Base-by-base conservation (phyloP, 2,113 vertebrate genomes). In the Sitta europaea region DNA sequence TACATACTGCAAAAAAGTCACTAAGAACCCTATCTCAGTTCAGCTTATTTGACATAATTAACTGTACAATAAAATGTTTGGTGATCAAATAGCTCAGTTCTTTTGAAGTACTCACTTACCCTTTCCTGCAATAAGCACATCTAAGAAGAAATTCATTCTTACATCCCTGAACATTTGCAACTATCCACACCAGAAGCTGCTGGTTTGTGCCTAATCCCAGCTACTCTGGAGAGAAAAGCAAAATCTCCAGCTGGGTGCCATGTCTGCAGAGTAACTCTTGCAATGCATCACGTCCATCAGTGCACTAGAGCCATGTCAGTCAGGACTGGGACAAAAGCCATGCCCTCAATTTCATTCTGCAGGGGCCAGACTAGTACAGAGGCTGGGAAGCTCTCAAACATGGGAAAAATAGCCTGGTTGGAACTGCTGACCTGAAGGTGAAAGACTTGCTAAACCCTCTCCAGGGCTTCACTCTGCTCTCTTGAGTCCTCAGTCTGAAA, bases 71-170 rank as follows among this genome's bases (percentile, higher is more conserved):
- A 96, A 85, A 95, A 89, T 51, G 50, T 61, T 72, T 55, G 28
- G 22, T 19, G 48, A 94, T 95, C 90, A 94, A 93, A 94, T 91
- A 90, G 62, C 59, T 96, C 17, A 1, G 59, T 33, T 86, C 82
- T 84, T 96, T 93, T 93, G 85, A 95, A 95, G 93, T 57, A 12
- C 68, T 80, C 57, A 33, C 71, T 88, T 93, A 92, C 79, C 59
- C 85, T 71, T 93, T 84, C 53, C 79, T 83, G 55, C 86, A 61
- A 54, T 38, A 93, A 65, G 88, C 71, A 78, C 70, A 91, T 82
- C 68, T 84, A 55, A 86, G 92, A 82, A 88, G 63, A 53, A 88
- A 90, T 80, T 75, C 75, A 53, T 88, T 77, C 77, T 88, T 55
- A 59, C 1, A 3, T 38, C 55, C 77, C 59, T 12, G 85, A 86